These are phyloP conservation scores for Pinctada fucata DNA, from an alignment of 2,888 invertebrate species.

Conservation along the genomic window DNA sequence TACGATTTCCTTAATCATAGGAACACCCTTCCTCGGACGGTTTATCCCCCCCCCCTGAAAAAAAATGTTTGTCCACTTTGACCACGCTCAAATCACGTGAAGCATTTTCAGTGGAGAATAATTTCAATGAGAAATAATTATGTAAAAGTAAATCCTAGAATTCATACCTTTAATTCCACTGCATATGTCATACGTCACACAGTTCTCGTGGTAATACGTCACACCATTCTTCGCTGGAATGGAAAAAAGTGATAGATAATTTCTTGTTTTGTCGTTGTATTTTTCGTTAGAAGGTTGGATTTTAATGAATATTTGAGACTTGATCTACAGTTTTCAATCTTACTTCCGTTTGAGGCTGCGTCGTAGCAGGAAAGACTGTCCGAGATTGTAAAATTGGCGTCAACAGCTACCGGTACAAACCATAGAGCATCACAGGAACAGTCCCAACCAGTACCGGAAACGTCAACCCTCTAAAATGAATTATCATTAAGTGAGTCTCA, in stretches of 20 bases:
- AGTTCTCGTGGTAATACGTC: slow-evolving; percentile 32
- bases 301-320: too few species aligned
- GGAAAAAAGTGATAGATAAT: background rate
- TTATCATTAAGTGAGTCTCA: too few species aligned
- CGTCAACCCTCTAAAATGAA: slow-evolving; percentile 7
- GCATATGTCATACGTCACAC: slow-evolving; percentile 31
- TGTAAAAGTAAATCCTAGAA: too few species aligned
- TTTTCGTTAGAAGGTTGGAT: too few species aligned
- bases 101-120: too few species aligned
- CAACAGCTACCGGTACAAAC: slow-evolving; percentile 23
- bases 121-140: too few species aligned
- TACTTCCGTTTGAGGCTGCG: background rate
- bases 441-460: slow-evolving; percentile 16
- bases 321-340: background rate
- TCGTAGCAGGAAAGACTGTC: slow-evolving; percentile 1
- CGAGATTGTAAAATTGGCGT: slow-evolving; percentile 10
- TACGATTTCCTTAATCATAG: too few species aligned
- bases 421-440: slow-evolving; percentile 39
- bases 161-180: slow-evolving; percentile 29
- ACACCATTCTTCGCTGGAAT: slow-evolving; percentile 30
- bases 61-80: too few species aligned
- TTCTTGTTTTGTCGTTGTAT: too few species aligned
- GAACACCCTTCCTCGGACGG: too few species aligned
- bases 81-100: too few species aligned
- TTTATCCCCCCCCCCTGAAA: too few species aligned